Base-by-base conservation (phyloP, 2,113 vertebrate genomes). In the Prolemur simus region DNA sequence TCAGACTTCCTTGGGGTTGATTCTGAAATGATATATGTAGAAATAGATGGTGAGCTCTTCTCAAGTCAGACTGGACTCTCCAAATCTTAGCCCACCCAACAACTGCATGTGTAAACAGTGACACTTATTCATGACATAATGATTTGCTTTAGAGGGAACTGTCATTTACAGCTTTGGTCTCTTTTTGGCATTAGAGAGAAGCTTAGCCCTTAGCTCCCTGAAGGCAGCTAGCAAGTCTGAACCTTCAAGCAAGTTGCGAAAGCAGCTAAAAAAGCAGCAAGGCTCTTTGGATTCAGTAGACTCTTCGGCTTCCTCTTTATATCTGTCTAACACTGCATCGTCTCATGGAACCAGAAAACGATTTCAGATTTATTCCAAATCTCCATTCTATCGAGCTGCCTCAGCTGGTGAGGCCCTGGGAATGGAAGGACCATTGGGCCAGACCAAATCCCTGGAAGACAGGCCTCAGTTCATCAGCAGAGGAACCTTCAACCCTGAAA, bases 401-500 rank as follows among this genome's bases (percentile, higher is more conserved):
- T 97, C 89, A 3, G 37, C 95, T 0, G 17, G 96, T 0, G 98
- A 98, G 25, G 32, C 96, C 63, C 96, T 95, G 0, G 99, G 97
- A 69, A 89, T 96, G 0, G 99, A 99, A 88, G 97, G 95, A 71
- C 83, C 92, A 0, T 15, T 88, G 23, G 84, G 97, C 89, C 98
- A 94, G 76, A 32, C 81, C 32, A 98, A 87, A 77, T 98, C 98
- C 14, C 94, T 97, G 0, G 99, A 99, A 12, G 99, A 99, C 86
- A 98, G 98, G 81, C 98, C 99, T 14, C 99, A 99, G 96, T 99
- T 99, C 98, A 99, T 99, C 94, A 99, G 99, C 73, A 98, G 99
- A 0, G 99, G 99, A 96, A 99, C 99, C 1, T 99, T 99, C 98
- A 99, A 99, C 95, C 99, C 99, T 0, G 99, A 99, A 98, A 99